A percentile compares a stretch with the other conserved stretches of the same genome.
phyloP scores from a whole-genome alignment of 1,140 invertebrate species.

The Battus philenor region DNA sequence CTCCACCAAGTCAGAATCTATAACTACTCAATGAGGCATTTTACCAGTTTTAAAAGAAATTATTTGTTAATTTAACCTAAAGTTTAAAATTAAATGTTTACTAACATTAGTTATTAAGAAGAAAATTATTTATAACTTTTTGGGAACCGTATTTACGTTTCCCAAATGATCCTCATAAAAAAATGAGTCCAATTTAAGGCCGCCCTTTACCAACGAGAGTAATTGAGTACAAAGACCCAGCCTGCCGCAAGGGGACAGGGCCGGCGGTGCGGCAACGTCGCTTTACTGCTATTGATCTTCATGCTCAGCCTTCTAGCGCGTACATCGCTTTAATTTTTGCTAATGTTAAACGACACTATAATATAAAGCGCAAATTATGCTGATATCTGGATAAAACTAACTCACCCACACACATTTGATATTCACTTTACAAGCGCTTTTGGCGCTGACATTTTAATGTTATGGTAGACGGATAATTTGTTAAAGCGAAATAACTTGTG shows the following conservation, averaged over 20 bases:
- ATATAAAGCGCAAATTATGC: constrained; percentile 20
- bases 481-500: constrained; percentile 17
- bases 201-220: constrained; percentile 31
- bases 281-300: constrained; percentile 51
- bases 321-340: constrained; percentile 16
- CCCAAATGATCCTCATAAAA: no score
- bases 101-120: no score
- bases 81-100: no score
- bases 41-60: no score
- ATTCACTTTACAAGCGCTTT: constrained; percentile 16
- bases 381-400: constrained; percentile 14
- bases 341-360: constrained; percentile 12
- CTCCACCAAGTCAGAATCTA: no score
- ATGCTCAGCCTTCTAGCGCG: constrained; percentile 21
- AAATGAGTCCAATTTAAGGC: constrained; percentile 40
- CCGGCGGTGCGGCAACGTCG: constrained; percentile 42
- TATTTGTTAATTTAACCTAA: no score
- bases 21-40: no score
- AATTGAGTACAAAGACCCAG: constrained; percentile 50
- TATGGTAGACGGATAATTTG: constrained; percentile 16
- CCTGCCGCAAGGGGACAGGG: constrained; percentile 25
- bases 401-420: constrained; percentile 22
- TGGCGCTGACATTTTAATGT: constrained; percentile 13
- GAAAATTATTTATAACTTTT: no score
- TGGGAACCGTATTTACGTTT: no score